Conservation (phyloP, 2,888 invertebrate genomes). For the Anorthoa munda region DNA sequence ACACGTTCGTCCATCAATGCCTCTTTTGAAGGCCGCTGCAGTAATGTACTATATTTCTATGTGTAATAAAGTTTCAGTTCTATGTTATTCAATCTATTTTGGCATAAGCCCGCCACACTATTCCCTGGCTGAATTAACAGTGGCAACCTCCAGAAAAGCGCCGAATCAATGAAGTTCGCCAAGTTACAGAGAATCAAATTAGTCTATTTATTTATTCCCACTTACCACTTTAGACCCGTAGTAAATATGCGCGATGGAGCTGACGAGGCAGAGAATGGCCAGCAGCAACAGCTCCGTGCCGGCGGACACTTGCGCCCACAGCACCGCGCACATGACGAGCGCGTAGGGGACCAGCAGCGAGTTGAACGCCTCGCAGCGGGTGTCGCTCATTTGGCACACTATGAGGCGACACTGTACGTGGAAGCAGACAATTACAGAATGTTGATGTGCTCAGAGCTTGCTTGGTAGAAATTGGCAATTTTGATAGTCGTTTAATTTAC, state of each 20-base stretch:
- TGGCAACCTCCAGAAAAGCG: no score
- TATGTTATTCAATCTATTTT: no score
- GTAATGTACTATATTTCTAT: no score
- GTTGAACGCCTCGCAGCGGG: slow-evolving; percentile 96
- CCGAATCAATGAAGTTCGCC: no score
- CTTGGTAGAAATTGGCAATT: not conserved
- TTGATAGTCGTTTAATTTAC: not conserved
- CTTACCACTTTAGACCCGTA: slow-evolving; percentile 98
- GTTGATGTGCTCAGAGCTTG: not conserved
- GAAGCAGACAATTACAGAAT: not conserved
- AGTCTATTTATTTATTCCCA: no score
- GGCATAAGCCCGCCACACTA: no score
- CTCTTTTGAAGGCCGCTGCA: no score
- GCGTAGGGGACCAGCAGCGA: slow-evolving; percentile 92
- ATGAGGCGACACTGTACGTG: slow-evolving; percentile 97
- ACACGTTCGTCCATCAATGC: no score
- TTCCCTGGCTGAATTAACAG: no score
- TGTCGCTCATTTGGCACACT: slow-evolving; percentile 99
- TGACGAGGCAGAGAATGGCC: slow-evolving; percentile 93
- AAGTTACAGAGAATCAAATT: no score
- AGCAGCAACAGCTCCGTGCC: slow-evolving; percentile 93
- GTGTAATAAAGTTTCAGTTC: no score
- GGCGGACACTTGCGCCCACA: slow-evolving; percentile 80
- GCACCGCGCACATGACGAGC: slow-evolving; percentile 83
- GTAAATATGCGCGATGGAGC: slow-evolving; percentile 96